Evolutionary conservation across 30 jellyfish, hydroid and myxozoan genomes (phyloP).

Genomic region (Hydractinia echinata): DNA sequence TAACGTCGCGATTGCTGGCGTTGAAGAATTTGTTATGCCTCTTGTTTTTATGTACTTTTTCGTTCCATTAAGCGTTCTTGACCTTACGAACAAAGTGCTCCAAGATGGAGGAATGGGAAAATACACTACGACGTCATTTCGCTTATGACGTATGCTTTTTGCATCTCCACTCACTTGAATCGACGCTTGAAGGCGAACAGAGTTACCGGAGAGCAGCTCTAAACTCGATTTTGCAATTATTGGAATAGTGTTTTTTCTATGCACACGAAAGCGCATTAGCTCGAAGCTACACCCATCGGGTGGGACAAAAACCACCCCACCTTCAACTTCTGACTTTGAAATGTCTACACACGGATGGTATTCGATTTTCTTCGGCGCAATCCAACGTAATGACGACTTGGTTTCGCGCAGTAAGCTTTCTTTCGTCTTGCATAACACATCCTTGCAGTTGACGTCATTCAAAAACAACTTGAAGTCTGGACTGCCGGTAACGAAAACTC

Average conservation of each 20-base stretch:
- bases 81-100: constrained; percentile 62
- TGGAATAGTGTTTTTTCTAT: constrained; percentile 40
- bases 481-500: constrained; percentile 67
- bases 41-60: constrained; percentile 42
- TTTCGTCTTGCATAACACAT: constrained; percentile 34
- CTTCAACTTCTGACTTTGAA: constrained; percentile 30
- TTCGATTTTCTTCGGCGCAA: constrained; percentile 41
- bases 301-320: constrained; percentile 73
- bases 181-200: constrained; percentile 70
- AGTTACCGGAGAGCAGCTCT: constrained; percentile 49
- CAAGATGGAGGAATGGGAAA: constrained; percentile 75
- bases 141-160: constrained; percentile 33
- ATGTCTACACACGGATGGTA: constrained; percentile 80
- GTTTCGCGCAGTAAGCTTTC: constrained; percentile 16
- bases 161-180: constrained; percentile 53
- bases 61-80: constrained; percentile 45
- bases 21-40: constrained; percentile 42
- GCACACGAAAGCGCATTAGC: constrained; percentile 62
- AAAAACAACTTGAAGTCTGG: constrained; percentile 51
- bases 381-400: constrained; percentile 48
- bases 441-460: constrained; percentile 48
- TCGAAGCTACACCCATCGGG: constrained; percentile 96
- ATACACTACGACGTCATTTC: constrained; percentile 50
- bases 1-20: constrained; percentile 48
- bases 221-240: constrained; percentile 46